Base-by-base conservation (phyloP, 2,888 invertebrate species). In the Aphidius colemani region DNA sequence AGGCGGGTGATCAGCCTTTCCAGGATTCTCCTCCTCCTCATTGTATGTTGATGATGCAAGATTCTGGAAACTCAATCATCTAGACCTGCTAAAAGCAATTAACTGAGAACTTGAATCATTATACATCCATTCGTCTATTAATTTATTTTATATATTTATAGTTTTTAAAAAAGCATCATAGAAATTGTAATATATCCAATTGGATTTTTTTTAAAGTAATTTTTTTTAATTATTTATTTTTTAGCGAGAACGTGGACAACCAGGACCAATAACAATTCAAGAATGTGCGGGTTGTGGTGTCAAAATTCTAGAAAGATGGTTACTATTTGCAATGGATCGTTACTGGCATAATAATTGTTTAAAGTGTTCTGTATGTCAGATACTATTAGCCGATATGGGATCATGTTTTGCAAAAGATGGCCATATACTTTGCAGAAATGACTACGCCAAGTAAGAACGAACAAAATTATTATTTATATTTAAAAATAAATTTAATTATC, bases 301-400 rank as follows among this genome's bases (percentile, higher is more conserved):
- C 83, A 92, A 94, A 86, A 96, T 96, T 81, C 89, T 92, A 76
- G 96, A 96, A 86, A 88, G 95, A 84, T 96, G 91, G 86, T 89
- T 96, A 72, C 88, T 96, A 71, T 92, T 93, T 85, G 95, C 96
- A 74, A 87, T 96, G 82, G 96, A 96, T 86, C 87, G 95, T 83
- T 96, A 94, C 85, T 96, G 96, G 96, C 96, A 96, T 86, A 94
- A 95, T 86, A 89, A 91, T 75, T 96, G 96, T 84, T 88, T 96
- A 78, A 96, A 96, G 86, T 96, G 96, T 87, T 89, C 93, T 80
- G 93, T 91, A 85, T 96, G 96, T 84, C 90, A 90, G 72, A 91
- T 92, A 71, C 91, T 91, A 82, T 87, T 96, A 73, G 95, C 94
- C 77, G 96, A 96, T 83, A 90, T 96, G 83, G 95, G 95, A 69